These are phyloP conservation scores for Metridium senile DNA, from an alignment of 92 coral and sea anemone genomes.

Conservation along the genomic window DNA sequence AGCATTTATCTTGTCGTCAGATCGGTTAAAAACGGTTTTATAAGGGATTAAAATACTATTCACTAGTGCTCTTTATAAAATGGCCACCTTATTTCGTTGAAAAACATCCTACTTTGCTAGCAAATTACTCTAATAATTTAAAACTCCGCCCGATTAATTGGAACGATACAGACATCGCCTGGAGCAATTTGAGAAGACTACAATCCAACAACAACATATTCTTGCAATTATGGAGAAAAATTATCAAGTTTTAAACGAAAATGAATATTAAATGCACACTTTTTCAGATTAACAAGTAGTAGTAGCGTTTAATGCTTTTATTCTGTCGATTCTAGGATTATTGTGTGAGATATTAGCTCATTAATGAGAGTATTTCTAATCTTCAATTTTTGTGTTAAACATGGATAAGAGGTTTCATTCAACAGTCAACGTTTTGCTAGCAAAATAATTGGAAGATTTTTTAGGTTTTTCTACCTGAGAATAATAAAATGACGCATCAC, in stretches of 20 bases:
- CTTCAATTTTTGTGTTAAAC: neutral
- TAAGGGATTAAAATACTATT: neutral
- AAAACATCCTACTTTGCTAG: neutral
- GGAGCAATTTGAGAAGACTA: neutral
- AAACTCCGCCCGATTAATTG: neutral
- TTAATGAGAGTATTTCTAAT: neutral
- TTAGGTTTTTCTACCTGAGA: too few relatives aligned
- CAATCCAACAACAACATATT: too few relatives aligned
- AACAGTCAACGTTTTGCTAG: too few relatives aligned
- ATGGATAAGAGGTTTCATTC: neutral
- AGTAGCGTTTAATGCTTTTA: slow-evolving; percentile 9
- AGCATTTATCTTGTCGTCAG: neutral
- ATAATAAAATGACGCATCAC: too few relatives aligned
- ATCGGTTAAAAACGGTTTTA: slow-evolving; percentile 9
- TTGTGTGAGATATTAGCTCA: neutral
- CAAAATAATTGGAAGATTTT: too few relatives aligned
- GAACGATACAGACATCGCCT: neutral
- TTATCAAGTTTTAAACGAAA: too few relatives aligned
- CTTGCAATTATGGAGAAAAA: too few relatives aligned
- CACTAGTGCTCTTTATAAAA: neutral
- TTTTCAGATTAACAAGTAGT: neutral
- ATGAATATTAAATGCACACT: slow-evolving; percentile 3
- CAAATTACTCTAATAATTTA: neutral
- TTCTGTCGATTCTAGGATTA: slow-evolving; percentile 25
- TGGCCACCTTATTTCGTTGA: neutral